A percentile compares a stretch with the other conserved stretches of the same genome.
Conservation (phyloP, 1,140 invertebrate species). For the Aphelinus atriplicis region DNA sequence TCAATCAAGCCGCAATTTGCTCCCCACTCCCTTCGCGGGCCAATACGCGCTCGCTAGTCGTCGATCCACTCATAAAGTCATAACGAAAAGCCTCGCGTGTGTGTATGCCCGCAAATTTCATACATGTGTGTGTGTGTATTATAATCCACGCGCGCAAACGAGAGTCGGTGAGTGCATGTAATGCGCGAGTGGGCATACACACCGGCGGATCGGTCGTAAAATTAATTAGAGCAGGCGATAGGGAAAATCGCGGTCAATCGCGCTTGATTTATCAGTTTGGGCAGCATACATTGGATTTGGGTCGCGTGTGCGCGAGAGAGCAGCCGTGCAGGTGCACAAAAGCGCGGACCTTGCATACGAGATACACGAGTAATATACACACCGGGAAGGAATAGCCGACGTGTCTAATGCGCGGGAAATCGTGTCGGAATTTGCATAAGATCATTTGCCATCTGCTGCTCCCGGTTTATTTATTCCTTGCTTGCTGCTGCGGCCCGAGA, state of each 20-base stretch:
- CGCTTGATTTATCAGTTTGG: background rate
- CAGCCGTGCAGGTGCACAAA: slow-evolving; percentile 4
- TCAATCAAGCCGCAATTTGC: background rate
- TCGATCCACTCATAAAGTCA: no score
- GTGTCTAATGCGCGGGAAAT: background rate
- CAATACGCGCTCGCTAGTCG: no score
- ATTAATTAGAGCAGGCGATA: slow-evolving; percentile 12
- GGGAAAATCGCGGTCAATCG: slow-evolving; percentile 4
- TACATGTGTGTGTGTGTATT: background rate
- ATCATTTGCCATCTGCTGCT: slow-evolving; percentile 8
- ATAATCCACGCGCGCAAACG: background rate
- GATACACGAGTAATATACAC: background rate
- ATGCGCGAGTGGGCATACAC: background rate
- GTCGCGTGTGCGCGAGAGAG: background rate
- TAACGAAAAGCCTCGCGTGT: no score
- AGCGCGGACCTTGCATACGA: background rate
- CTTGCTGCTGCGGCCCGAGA: no score
- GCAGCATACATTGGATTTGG: background rate
- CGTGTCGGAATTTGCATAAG: slow-evolving; percentile 24
- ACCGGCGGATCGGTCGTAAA: slow-evolving; percentile 1
- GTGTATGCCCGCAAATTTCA: no score
- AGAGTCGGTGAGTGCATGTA: no score
- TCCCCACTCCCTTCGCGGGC: no score
- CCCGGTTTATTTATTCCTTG: no score
- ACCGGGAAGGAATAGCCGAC: background rate